A percentile compares a stretch with the other conserved stretches of the same genome.
These are phyloP conservation scores for Centropus bengalensis DNA, from an alignment of 2,113 vertebrate genomes.

Conservation along the genomic window DNA sequence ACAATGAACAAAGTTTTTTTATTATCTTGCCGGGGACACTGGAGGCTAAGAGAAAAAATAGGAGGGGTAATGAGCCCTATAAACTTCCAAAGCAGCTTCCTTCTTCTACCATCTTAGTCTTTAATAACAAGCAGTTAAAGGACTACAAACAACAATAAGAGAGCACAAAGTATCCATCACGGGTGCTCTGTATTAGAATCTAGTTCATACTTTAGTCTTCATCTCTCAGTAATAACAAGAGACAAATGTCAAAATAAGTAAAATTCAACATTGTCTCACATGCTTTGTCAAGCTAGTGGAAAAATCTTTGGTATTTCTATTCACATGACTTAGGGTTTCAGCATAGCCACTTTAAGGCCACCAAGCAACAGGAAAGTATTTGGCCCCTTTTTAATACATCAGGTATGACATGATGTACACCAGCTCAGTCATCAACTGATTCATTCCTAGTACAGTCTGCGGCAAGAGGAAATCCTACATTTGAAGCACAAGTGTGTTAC, in stretches of 20 bases:
- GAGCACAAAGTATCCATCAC: background rate
- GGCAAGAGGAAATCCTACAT: background rate
- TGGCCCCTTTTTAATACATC: background rate
- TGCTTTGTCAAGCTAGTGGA: background rate
- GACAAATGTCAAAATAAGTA: background rate
- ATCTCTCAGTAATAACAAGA: slow-evolving; percentile 8
- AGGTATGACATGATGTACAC: background rate
- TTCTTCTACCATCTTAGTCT: background rate
- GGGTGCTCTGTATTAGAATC: background rate
- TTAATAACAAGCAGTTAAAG: slow-evolving; percentile 33
- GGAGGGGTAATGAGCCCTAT: slow-evolving; percentile 20
- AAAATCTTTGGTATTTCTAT: background rate
- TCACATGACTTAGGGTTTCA: background rate
- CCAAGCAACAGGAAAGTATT: background rate
- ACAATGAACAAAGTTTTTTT: background rate
- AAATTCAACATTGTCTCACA: background rate
- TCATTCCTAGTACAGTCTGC: background rate
- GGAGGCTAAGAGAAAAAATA: slow-evolving; percentile 16
- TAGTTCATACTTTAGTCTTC: background rate
- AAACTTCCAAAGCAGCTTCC: background rate
- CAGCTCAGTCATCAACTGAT: background rate
- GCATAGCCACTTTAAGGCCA: background rate
- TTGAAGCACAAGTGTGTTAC: background rate
- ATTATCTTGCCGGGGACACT: slow-evolving; percentile 4
- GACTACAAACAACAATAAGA: background rate